These are phyloP conservation scores for Danio choprae DNA, from an alignment of 2,797 vertebrate species.

Conservation along the genomic window DNA sequence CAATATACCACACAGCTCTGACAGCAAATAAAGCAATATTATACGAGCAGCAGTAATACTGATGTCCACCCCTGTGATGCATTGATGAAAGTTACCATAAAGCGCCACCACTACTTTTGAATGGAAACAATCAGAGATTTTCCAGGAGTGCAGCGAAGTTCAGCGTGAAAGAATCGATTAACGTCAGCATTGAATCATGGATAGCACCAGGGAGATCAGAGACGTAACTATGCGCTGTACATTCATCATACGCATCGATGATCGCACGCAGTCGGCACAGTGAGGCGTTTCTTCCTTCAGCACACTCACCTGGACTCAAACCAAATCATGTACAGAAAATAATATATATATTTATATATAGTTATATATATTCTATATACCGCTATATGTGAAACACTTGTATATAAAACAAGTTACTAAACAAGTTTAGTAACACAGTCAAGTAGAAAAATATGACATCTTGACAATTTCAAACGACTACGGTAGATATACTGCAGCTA, in stretches of 20 bases:
- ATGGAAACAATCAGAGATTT: constrained; percentile 51
- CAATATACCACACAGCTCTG: no score
- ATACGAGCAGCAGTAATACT: no score
- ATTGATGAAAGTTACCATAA: constrained; percentile 26
- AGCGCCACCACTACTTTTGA: background rate
- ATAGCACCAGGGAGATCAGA: constrained; percentile 59
- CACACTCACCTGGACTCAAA: constrained; percentile 75
- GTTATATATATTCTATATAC: constrained; percentile 57
- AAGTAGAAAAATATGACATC: constrained; percentile 67
- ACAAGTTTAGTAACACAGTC: constrained; percentile 56
- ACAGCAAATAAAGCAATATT: no score
- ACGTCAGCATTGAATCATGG: constrained; percentile 20
- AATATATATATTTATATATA: constrained; percentile 57
- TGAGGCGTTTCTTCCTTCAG: constrained; percentile 76
- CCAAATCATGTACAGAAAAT: constrained; percentile 65
- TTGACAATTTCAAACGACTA: constrained; percentile 54
- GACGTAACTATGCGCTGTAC: constrained; percentile 56
- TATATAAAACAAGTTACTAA: constrained; percentile 59
- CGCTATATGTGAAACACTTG: constrained; percentile 62
- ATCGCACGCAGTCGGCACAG: constrained; percentile 71
- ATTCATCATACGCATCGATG: constrained; percentile 53
- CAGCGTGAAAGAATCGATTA: constrained; percentile 44
- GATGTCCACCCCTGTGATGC: background rate
- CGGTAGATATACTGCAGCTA: constrained; percentile 53
- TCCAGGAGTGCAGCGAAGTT: constrained; percentile 48